Base-by-base conservation (phyloP, 2,113 vertebrate genomes). In the Platycercus adscitus region DNA sequence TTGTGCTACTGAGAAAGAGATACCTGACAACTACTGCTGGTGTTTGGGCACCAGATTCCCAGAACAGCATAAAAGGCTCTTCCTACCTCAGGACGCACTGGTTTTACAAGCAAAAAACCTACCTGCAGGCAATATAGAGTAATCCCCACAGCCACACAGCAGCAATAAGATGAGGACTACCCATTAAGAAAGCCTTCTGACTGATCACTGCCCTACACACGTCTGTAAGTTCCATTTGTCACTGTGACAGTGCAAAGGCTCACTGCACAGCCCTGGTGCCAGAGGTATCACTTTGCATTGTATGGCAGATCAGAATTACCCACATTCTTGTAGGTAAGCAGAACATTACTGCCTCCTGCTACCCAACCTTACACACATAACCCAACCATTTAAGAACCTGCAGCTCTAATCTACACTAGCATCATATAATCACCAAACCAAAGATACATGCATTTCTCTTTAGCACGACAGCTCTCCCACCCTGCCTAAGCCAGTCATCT, bases 21-120 rank as follows among this genome's bases (percentile, higher is more conserved):
- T 1, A 44, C 10, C 28, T 6, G 43, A 68, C 23, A 64, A 10
- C 28, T 61, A 17, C 11, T 43, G 23, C 23, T 8, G 0, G 2
- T 43, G 13, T 26, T 64, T 50, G 43, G 28, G 58, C 31, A 69
- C 13, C 6, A 0, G 3, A n/a, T 3, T 4, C 6, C 21, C 58
- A 70, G 24, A 80, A 55, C 0, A 0, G 5, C 1, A 1, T 9
- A 53, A 73, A 68, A 53, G 5, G 29, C 41, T 80, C 28, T 72
- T 81, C n/a, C 24, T 55, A 75, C 28, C 26, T 75, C n/a, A 18
- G 15, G 11, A 58, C 18, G 56, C 24, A 23, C 9, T 15, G 16
- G 14, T 76, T 44, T 60, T 10, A 81, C 29, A 75, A 26, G 69
- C 16, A 66, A 49, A 91, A 78, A 33, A 2, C 8, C 17, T 19